A percentile compares a stretch with the other conserved stretches of the same genome.
Evolutionary conservation across 2,797 vertebrate species (phyloP).

Genomic region (Protonibea diacanthus): DNA sequence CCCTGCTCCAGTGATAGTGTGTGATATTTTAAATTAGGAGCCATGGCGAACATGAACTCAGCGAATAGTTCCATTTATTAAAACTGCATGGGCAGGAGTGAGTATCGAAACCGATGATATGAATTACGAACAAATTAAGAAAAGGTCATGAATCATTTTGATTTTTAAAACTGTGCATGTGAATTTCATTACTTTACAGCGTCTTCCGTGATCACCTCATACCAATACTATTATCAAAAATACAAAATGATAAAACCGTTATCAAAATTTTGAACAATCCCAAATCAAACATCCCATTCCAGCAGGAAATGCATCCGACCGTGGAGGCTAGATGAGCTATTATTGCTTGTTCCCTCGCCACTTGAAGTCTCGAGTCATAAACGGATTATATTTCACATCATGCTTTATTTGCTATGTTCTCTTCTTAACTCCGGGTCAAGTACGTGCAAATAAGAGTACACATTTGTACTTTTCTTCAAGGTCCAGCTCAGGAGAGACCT

Average conservation of each 20-base stretch:
- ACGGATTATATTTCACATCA: not conserved
- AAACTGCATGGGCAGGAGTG: too few species aligned
- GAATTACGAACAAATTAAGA: too few species aligned
- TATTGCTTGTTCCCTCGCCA: not conserved
- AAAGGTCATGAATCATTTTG: too few species aligned
- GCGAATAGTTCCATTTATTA: too few species aligned
- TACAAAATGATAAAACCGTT: not conserved
- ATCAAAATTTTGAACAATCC: not conserved
- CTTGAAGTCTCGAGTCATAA: not conserved
- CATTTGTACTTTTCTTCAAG: conserved; percentile 22
- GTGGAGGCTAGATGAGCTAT: not conserved
- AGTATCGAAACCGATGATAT: too few species aligned
- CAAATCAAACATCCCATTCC: not conserved
- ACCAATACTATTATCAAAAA: not conserved
- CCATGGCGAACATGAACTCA: too few species aligned
- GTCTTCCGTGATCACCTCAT: too few species aligned
- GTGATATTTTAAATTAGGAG: too few species aligned
- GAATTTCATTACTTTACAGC: not conserved
- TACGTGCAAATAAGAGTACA: not conserved
- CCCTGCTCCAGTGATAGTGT: too few species aligned
- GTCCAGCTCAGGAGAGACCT: conserved; percentile 19
- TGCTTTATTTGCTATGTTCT: not conserved
- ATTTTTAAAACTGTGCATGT: too few species aligned
- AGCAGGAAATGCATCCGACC: not conserved
- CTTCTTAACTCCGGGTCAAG: conserved; percentile 22